These are phyloP conservation scores for Cremastinae sp. DNA, from an alignment of 2,888 invertebrate genomes.

Conservation along the genomic window DNA sequence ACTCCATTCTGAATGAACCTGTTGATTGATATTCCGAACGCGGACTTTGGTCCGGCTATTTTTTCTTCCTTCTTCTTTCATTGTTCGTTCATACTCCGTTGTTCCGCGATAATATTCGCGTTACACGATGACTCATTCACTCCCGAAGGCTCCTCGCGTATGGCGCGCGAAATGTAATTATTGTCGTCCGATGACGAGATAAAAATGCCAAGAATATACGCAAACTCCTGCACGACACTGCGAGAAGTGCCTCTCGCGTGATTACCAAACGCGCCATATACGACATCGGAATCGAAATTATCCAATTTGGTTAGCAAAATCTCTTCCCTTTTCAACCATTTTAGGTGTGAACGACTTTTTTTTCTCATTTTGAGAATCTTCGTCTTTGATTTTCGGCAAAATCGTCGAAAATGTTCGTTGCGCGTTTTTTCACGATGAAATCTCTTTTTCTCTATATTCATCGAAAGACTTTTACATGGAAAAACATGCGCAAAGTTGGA, in stretches of 20 bases:
- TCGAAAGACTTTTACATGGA: no score
- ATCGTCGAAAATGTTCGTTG: no score
- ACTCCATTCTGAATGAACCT: slow-evolving; percentile 35
- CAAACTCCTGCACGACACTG: slow-evolving; percentile 31
- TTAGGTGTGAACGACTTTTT: no score
- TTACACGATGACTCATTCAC: slow-evolving; percentile 47
- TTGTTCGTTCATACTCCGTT: slow-evolving; percentile 44
- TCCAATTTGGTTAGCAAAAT: slow-evolving; percentile 37
- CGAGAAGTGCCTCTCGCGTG: not conserved
- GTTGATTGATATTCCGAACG: slow-evolving; percentile 41
- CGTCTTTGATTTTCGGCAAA: no score
- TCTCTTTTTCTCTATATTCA: no score
- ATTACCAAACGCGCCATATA: slow-evolving; percentile 16
- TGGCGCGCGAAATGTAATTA: slow-evolving; percentile 26
- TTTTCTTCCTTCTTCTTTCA: slow-evolving; percentile 46
- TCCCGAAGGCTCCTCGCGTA: slow-evolving; percentile 35
- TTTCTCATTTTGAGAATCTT: no score
- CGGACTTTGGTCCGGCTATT: slow-evolving; percentile 22
- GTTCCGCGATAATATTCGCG: slow-evolving; percentile 25
- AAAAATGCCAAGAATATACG: slow-evolving; percentile 31
- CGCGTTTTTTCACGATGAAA: no score
- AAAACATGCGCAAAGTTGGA: no score
- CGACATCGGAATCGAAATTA: slow-evolving; percentile 54
- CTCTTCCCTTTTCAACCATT: not conserved
- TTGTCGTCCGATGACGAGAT: slow-evolving; percentile 21